Conservation (phyloP, 2,113 vertebrate genomes). For the Ageneiosus marmoratus region DNA sequence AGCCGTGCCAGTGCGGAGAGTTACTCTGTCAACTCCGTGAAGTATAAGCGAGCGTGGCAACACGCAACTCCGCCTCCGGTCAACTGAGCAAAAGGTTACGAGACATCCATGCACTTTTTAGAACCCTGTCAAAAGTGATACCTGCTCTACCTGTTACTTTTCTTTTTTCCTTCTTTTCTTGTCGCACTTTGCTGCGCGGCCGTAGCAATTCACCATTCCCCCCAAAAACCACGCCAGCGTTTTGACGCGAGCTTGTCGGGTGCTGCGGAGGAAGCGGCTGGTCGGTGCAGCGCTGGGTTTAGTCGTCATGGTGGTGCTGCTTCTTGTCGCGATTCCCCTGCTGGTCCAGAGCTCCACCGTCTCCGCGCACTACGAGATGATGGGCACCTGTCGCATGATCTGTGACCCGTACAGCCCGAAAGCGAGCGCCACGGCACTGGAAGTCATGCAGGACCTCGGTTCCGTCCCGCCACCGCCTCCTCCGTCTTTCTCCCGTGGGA, state of each 20-base stretch:
- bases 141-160: neutral
- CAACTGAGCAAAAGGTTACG: slow-evolving; percentile 23
- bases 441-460: slow-evolving; percentile 81
- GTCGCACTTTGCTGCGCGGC: slow-evolving; percentile 18
- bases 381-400: slow-evolving; percentile 90
- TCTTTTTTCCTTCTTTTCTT: slow-evolving; percentile 6
- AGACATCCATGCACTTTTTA: slow-evolving; percentile 13
- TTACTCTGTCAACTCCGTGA: slow-evolving; percentile 52
- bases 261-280: slow-evolving; percentile 72
- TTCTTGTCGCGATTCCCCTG: slow-evolving; percentile 79
- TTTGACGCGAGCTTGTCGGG: slow-evolving; percentile 73
- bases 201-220: slow-evolving; percentile 73
- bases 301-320: slow-evolving; percentile 78
- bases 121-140: neutral
- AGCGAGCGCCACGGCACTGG: slow-evolving; percentile 75
- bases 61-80: slow-evolving; percentile 43
- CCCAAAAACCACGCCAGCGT: slow-evolving; percentile 75
- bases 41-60: slow-evolving; percentile 53
- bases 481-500: slow-evolving; percentile 74
- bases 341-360: slow-evolving; percentile 75
- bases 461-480: slow-evolving; percentile 69
- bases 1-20: slow-evolving; percentile 47
- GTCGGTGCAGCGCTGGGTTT: slow-evolving; percentile 72
- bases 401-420: slow-evolving; percentile 82
- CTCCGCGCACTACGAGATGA: slow-evolving; percentile 86